Evolutionary conservation across 2,113 vertebrate genomes (phyloP), one percentile per base, ranked within the genome.

Genomic region (Rhegmatorhina hoffmannsi): DNA sequence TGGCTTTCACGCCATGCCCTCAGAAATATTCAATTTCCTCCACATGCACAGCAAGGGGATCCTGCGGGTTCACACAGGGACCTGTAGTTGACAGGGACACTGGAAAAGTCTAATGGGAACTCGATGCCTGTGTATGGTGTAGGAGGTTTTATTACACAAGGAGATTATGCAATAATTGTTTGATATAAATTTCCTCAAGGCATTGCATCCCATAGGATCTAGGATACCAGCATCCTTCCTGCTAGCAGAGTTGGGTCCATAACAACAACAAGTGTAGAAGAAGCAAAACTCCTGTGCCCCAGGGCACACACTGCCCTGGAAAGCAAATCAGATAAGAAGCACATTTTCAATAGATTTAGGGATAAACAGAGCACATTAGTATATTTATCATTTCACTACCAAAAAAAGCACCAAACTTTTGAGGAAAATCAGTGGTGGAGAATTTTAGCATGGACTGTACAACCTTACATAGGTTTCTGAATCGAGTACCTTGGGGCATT

Each of bases 11-110:
- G 99, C 99, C 10, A 99, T 99, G 99, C 99, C 99, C 59, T 98
- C 99, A 1, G 99, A 99, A 96, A 99, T 99, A 91, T 99, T 99
- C 96, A 99, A 99, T 96, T 99, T 99, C 87, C 98, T 99, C 59
- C 99, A 99, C 97, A 98, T 99, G 98, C 99, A 99, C 92, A 99
- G 99, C 85, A 99, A 98, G 8, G 99, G 99, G 72, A 98, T 99
- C 92, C 93, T 99, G 58, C 97, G 98, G 4, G 99, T 99, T 28
- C 99, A 99, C 96, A 99, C 99, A 0, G 98, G 98, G 29, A 95
- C 96, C 87, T 99, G 99, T 92, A 98, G 96, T 96, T 99, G 98
- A 98, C 96, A 87, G 97, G 74, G 64, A 25, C 2, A 6, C 26
- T 49, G 63, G 17, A 18, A 82, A 62, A 43, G 86, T 4, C 16